These are phyloP conservation scores for Epicampocera succincta DNA, from an alignment of 2,888 invertebrate species.

Conservation along the genomic window DNA sequence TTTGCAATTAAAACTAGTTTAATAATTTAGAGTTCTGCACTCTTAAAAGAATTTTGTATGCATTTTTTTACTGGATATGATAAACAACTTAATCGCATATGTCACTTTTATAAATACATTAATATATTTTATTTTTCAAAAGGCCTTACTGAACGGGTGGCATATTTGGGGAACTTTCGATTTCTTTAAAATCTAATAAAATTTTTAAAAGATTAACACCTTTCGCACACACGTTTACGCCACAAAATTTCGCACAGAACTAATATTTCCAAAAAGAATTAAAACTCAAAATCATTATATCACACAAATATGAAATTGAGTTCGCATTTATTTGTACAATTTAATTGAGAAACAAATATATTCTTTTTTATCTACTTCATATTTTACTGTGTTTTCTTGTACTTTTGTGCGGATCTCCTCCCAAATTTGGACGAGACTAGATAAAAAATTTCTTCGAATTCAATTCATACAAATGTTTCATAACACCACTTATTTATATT, in stretches of 20 bases:
- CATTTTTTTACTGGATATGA: no score
- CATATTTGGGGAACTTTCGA: slow-evolving; percentile 58
- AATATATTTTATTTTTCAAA: slow-evolving; percentile 20
- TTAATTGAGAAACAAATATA: slow-evolving; percentile 56
- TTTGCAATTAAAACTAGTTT: no score
- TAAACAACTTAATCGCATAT: no score
- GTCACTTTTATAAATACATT: not conserved
- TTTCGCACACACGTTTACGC: slow-evolving; percentile 53
- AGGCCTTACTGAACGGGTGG: slow-evolving; percentile 71
- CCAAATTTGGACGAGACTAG: slow-evolving; percentile 70
- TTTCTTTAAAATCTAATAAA: slow-evolving; percentile 11
- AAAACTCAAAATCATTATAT: slow-evolving; percentile 36
- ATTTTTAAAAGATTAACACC: slow-evolving; percentile 14
- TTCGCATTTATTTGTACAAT: slow-evolving; percentile 46
- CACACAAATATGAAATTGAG: slow-evolving; percentile 34
- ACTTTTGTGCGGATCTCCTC: slow-evolving; percentile 67
- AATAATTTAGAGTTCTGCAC: no score
- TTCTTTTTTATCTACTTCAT: slow-evolving; percentile 39
- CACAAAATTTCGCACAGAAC: slow-evolving; percentile 58
- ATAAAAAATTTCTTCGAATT: slow-evolving; percentile 53
- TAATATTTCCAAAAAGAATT: slow-evolving; percentile 32
- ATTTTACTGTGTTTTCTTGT: slow-evolving; percentile 42
- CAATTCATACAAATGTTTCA: not conserved
- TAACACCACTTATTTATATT: not conserved
- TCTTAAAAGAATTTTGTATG: no score